Percentiles rank a stretch among this genome's conserved stretches.
Conservation (phyloP, 2,888 invertebrate species). For the Physocephala rufipes region DNA sequence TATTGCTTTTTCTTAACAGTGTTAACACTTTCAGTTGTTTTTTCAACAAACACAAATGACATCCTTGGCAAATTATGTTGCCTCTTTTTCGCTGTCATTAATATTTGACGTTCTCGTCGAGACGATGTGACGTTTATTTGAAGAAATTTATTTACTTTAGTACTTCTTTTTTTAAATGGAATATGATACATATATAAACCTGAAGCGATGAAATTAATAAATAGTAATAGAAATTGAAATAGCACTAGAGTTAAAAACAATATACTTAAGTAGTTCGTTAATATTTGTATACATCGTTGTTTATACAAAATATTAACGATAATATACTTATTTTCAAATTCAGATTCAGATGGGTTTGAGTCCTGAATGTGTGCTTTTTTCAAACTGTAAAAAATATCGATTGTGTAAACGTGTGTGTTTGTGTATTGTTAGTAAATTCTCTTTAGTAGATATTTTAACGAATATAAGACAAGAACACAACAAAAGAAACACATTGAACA, state of each 20-base stretch:
- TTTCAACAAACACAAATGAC: slow-evolving; percentile 14
- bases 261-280: background rate
- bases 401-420: slow-evolving; percentile 19
- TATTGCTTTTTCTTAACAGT: slow-evolving; percentile 61
- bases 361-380: background rate
- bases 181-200: slow-evolving; percentile 46
- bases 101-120: slow-evolving; percentile 4
- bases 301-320: too few species aligned
- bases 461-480: slow-evolving; percentile 48
- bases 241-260: background rate
- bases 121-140: slow-evolving; percentile 14
- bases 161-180: slow-evolving; percentile 44
- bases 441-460: background rate
- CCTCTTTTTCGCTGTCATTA: slow-evolving; percentile 7
- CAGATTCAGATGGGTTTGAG: background rate
- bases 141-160: slow-evolving; percentile 18
- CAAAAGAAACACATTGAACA: slow-evolving; percentile 55
- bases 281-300: too few species aligned
- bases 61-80: slow-evolving; percentile 19
- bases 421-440: slow-evolving; percentile 8
- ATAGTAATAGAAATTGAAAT: background rate
- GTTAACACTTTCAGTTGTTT: slow-evolving; percentile 40
- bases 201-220: slow-evolving; percentile 42
- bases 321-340: background rate
- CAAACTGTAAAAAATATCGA: background rate